phyloP scores from a whole-genome alignment of 2,113 vertebrate species.

The Empidonax traillii region DNA sequence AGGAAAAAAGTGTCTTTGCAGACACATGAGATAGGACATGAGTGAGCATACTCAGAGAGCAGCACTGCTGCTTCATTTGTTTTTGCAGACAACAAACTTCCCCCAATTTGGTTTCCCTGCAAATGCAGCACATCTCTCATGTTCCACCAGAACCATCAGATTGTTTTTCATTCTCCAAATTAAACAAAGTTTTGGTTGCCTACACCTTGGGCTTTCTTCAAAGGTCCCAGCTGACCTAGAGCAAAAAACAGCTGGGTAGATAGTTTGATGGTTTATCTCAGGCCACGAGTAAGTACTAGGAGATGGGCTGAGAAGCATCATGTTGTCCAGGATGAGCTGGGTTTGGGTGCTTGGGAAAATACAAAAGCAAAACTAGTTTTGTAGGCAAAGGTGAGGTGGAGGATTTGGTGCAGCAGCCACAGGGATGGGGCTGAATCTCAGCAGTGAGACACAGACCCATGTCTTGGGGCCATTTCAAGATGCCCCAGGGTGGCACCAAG shows the following conservation, averaged over 20 bases:
- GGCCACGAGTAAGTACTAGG: not conserved
- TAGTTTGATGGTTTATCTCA: not conserved
- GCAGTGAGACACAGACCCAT: not conserved
- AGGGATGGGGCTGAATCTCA: not conserved
- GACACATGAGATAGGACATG: not conserved
- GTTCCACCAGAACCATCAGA: not conserved
- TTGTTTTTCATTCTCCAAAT: not conserved
- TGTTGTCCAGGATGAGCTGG: rapidly evolving
- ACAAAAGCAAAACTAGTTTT: not conserved
- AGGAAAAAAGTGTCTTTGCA: not conserved
- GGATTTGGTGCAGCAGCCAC: not conserved
- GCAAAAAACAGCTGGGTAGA: not conserved
- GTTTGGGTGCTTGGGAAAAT: not conserved
- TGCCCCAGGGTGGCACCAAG: too few species aligned
- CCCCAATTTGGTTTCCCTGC: not conserved
- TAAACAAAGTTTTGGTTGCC: not conserved
- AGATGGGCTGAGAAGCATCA: not conserved
- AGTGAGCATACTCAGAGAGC: not conserved
- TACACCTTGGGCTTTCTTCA: not conserved
- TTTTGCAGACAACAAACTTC: not conserved
- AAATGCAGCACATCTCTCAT: not conserved
- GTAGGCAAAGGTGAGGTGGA: not conserved
- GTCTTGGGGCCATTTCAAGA: rapidly evolving
- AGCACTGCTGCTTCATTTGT: not conserved
- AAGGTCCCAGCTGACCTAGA: not conserved